phyloP scores from a whole-genome alignment of 23 tunicate genomes.

The Ciona savignyi region DNA sequence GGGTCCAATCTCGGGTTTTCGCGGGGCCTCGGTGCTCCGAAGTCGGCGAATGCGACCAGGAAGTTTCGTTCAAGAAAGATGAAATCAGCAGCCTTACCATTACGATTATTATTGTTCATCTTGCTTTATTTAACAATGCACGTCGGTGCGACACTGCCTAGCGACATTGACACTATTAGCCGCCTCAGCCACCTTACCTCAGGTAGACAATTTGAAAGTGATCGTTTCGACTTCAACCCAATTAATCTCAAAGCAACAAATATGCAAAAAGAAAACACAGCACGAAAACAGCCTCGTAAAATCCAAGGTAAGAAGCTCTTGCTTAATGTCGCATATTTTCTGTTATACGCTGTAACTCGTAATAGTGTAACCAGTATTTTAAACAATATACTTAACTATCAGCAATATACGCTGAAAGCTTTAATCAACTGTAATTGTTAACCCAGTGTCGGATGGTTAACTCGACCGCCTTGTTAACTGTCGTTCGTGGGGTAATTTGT shows the following conservation, averaged over 20 bases:
- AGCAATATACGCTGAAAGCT: too few relatives aligned
- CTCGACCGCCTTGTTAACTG: constrained; percentile 11
- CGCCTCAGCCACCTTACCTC: not conserved
- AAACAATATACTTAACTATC: too few relatives aligned
- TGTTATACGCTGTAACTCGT: too few relatives aligned
- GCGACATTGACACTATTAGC: not conserved
- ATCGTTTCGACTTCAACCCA: not conserved
- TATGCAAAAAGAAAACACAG: too few relatives aligned
- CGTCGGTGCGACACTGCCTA: not conserved
- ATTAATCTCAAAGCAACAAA: not conserved
- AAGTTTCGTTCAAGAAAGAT: not conserved
- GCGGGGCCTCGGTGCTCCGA: not conserved
- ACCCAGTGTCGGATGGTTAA: constrained; percentile 4
- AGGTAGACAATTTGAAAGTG: not conserved
- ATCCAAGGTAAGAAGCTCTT: not conserved
- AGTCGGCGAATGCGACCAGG: not conserved
- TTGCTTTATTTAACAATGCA: not conserved
- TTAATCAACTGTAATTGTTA: constrained; percentile 2
- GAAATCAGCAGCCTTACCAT: not conserved
- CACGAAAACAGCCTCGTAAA: not conserved
- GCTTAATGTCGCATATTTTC: too few relatives aligned
- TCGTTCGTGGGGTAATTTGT: constrained; percentile 9
- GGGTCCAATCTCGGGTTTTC: too few relatives aligned
- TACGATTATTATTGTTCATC: not conserved
- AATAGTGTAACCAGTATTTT: too few relatives aligned